Evolutionary conservation across 2,113 vertebrate species (phyloP).

Genomic region (Sceloporus tristichus): DNA sequence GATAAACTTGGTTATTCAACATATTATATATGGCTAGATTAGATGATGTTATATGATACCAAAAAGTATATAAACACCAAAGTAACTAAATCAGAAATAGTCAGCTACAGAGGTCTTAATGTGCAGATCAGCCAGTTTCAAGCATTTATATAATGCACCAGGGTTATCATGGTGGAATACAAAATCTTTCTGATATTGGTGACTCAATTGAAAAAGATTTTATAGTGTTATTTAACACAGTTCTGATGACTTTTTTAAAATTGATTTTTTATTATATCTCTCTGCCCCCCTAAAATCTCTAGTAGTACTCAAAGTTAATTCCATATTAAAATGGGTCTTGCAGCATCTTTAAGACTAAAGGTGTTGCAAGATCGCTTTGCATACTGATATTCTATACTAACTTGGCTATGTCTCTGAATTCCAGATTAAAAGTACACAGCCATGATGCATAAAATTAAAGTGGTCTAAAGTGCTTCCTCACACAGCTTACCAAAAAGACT

Average conservation of each 20-base stretch:
- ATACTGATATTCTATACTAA: no score
- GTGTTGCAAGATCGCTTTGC: no score
- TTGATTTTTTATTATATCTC: background rate
- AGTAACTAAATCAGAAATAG: constrained; percentile 27
- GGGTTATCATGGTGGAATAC: constrained; percentile 11
- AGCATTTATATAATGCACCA: background rate
- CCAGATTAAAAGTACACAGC: no score
- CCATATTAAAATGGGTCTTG: no score
- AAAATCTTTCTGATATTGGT: background rate
- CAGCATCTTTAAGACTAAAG: no score
- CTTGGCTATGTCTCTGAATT: no score
- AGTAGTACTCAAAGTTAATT: no score
- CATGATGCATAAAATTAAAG: no score
- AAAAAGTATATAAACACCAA: constrained; percentile 30
- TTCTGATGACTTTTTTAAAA: background rate
- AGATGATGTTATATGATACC: constrained; percentile 26
- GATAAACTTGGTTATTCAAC: constrained; percentile 51
- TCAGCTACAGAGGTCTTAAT: constrained; percentile 29
- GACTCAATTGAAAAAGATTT: constrained; percentile 12
- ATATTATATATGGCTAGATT: constrained; percentile 43
- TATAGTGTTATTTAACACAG: background rate
- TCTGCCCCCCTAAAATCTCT: no score
- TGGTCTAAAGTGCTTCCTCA: no score
- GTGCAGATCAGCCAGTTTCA: constrained; percentile 37
- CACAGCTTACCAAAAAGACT: no score